These are phyloP conservation scores for Linnaemya vulpina DNA, from an alignment of 2,888 invertebrate species.

Conservation along the genomic window DNA sequence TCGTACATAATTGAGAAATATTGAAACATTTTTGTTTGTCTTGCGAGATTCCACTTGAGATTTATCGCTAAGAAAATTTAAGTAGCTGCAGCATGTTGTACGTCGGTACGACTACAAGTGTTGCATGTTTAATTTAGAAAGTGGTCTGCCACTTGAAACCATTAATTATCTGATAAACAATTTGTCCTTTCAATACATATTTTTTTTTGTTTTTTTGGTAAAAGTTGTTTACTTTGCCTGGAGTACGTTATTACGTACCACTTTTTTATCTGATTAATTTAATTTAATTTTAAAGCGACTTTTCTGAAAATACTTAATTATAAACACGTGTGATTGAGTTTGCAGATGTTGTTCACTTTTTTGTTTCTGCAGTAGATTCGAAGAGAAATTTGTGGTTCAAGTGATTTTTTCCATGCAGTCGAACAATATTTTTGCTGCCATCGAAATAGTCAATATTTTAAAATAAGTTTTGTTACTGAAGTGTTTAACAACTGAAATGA, in stretches of 20 bases:
- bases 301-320: constrained; percentile 11
- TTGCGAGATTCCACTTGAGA: constrained; percentile 41
- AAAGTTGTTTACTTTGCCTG: constrained; percentile 8
- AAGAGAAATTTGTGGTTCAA: background rate
- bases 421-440: background rate
- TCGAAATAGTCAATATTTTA: background rate
- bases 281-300: constrained; percentile 10
- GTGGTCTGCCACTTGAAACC: constrained; percentile 51
- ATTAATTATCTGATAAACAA: constrained; percentile 52
- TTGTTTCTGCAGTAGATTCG: background rate
- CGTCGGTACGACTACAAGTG: constrained; percentile 6
- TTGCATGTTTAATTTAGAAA: constrained; percentile 45
- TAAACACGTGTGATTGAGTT: background rate
- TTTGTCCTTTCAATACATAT: constrained; percentile 40
- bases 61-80: constrained; percentile 33
- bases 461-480: background rate
- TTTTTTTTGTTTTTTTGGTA: constrained; percentile 5
- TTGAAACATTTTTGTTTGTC: constrained; percentile 35
- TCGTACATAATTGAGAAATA: constrained; percentile 4
- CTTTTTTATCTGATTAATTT: background rate
- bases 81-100: constrained; percentile 33
- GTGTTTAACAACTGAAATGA: no score
- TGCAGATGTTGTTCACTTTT: background rate
- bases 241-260: background rate
- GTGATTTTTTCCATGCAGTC: background rate